Evolutionary conservation across 2,888 invertebrate genomes (phyloP).

Genomic region (Drosophila meridiana): DNA sequence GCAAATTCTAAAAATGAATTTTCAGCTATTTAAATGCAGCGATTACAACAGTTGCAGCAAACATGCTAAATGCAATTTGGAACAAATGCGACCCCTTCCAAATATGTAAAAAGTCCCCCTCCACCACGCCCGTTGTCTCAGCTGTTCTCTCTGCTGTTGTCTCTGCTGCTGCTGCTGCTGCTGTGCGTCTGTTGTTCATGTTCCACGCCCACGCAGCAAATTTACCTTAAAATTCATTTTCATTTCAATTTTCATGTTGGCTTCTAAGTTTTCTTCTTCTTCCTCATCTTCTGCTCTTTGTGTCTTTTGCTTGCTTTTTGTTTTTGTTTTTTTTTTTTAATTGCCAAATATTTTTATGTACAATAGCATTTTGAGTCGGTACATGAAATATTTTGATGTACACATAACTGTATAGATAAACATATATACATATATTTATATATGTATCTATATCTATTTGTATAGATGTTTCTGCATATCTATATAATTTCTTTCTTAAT

Average conservation of each 20-base stretch:
- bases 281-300: conserved; percentile 19
- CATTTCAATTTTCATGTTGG: conserved; percentile 53
- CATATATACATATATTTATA: neutral
- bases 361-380: conserved; percentile 50
- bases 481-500: conserved; percentile 17
- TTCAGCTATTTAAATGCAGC: conserved; percentile 30
- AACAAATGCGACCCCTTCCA: conserved; percentile 25
- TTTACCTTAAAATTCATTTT: conserved; percentile 77
- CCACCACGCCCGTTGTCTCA: neutral
- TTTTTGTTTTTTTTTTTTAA: conserved; percentile 45
- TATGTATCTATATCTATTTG: neutral
- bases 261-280: conserved; percentile 16
- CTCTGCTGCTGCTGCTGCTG: neutral
- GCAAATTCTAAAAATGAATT: conserved; percentile 4
- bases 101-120: neutral
- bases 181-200: conserved; percentile 39
- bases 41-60: conserved; percentile 42
- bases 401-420: conserved; percentile 9
- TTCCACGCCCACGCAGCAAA: conserved; percentile 68
- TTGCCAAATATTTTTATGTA: conserved; percentile 69
- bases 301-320: conserved; percentile 22
- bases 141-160: too few relatives aligned
- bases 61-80: conserved; percentile 51
- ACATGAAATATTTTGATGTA: conserved; percentile 52
- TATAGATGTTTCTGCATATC: neutral